Conservation (phyloP, 92 coral and sea anemone genomes). For the Zoanthus solanderi region DNA sequence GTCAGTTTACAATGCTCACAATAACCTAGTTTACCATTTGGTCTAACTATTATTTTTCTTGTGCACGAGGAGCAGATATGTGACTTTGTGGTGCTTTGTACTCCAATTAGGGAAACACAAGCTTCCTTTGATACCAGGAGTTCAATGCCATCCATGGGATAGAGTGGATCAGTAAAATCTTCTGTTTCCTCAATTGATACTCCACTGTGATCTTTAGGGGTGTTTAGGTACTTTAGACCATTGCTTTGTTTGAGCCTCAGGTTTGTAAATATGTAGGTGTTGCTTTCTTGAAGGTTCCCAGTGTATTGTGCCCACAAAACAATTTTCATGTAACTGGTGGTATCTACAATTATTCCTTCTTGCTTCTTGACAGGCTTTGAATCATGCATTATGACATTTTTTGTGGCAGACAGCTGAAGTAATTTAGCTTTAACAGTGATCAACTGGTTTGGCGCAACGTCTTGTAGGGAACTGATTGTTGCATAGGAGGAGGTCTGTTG, state of each 20-base stretch:
- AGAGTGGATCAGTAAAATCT: slow-evolving; percentile 34
- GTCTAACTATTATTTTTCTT: not conserved
- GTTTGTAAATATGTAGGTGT: slow-evolving; percentile 39
- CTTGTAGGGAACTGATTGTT: slow-evolving; percentile 32
- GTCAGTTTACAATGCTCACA: slow-evolving; percentile 15
- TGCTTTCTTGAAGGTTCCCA: slow-evolving; percentile 23
- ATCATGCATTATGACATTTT: slow-evolving; percentile 41
- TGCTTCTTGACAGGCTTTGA: slow-evolving; percentile 37
- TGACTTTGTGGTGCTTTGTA: slow-evolving; percentile 40
- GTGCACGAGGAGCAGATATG: slow-evolving; percentile 19
- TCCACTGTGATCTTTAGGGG: slow-evolving; percentile 32
- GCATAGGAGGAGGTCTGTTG: slow-evolving; percentile 18
- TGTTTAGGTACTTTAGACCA: slow-evolving; percentile 24
- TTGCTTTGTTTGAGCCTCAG: slow-evolving; percentile 20
- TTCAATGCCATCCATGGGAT: slow-evolving; percentile 25
- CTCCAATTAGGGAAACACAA: slow-evolving; percentile 12
- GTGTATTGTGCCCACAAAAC: slow-evolving; percentile 38
- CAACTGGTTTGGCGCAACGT: slow-evolving; percentile 40
- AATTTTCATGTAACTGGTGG: slow-evolving; percentile 37
- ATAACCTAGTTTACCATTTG: slow-evolving; percentile 31
- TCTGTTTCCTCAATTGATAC: slow-evolving; percentile 37
- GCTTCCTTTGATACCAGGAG: slow-evolving; percentile 19
- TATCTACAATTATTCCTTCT: slow-evolving; percentile 26
- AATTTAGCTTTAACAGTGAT: slow-evolving; percentile 38
- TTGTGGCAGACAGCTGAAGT: slow-evolving; percentile 33